Evolutionary conservation across 2,888 invertebrate species (phyloP), one percentile per base, ranked within the genome.

Genomic region (Synanthedon formicaeformis): DNA sequence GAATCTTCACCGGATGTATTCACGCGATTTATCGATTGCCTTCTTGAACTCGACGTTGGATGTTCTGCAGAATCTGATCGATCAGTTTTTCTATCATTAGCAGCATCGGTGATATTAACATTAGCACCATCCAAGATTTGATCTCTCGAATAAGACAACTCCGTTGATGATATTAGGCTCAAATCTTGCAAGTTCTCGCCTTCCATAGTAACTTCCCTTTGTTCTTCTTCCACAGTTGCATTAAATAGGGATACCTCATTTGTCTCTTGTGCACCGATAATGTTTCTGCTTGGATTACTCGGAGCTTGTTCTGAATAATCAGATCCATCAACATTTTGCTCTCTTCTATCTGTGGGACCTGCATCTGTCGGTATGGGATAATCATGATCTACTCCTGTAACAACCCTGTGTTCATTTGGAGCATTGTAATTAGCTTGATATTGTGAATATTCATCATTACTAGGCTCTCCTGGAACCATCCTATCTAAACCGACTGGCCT

Each of bases 401-500:
- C 90, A 0, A 90, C 89, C 27, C 90, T 77, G 53, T 85, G 78
- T 53, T 84, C 84, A 54, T 87, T 81, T 64, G 83, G 12, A 67
- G 77, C 62, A 63, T 78, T 62, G 71, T 83, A 86, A 67, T 79
- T 73, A 40, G 65, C 62, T 54, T 75, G 71, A 62, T 81, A 82
- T 60, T 80, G 75, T 40, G 78, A 57, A 64, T 86, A 87, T 49
- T 80, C 81, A 56, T 73, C 78, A 50, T 88, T 87, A 63, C 90
- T 90, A 0, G 90, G 88, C 66, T 91, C 90, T 0, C 91, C 91
- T 0, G 91, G 90, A 12, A 91, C 88, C 90, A 91, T 90, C 52
- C 91, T 81, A 54, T 88, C 90, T 12, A 91, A 71, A 1, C 90
- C 90, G 48, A 88, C 80, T 0, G 90, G 90, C 40, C 89, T 80